Base-by-base conservation (phyloP, 1,140 invertebrate species). In the Psilanteris sp. region DNA sequence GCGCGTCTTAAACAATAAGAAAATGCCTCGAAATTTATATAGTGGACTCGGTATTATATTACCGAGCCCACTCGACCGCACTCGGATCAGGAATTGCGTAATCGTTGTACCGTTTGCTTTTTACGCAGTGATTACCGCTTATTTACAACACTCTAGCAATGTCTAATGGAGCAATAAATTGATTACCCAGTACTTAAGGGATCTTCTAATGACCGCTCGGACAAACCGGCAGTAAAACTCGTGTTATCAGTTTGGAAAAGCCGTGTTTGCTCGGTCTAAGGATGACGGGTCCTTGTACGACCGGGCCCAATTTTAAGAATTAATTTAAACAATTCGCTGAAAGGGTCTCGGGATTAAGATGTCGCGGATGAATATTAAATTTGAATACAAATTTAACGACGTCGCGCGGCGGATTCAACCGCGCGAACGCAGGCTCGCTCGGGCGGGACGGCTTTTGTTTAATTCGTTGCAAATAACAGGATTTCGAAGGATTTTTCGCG, bases 121-220 rank as follows among this genome's bases (percentile, higher is more conserved):
- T 41, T 39, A 55, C 31, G 8, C 5, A 43, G 9, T 32, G 44
- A 41, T 43, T 24, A 10, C 34, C 16, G 46, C 29, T 52, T 36
- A 36, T 59, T 55, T 70, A 36, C 20, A 41, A 22, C 36, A 15
- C 16, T 11, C n/a, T 8, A 31, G 10, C 15, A 39, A 26, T 43
- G 46, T 20, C 36, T 54, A 50, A 71, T 54, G 66, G 27, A 31
- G 55, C 6, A 61, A 59, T 59, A 71, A 71, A 71, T 61, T 59
- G 41, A 70, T 50, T 52, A 70, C 7, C 10, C 10, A 31, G 57
- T 70, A 70, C 52, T 50, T 34, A 43, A 70, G 22, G 26, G 34
- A 44, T 9, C 29, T 15, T n/a, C 36, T 71, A 71, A 71, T 71
- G 29, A 24, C 46, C 15, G 9, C 37, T 34, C 13, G 11, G 9